Conservation (phyloP, 2,888 invertebrate genomes). For the Ophion obscuratus region DNA sequence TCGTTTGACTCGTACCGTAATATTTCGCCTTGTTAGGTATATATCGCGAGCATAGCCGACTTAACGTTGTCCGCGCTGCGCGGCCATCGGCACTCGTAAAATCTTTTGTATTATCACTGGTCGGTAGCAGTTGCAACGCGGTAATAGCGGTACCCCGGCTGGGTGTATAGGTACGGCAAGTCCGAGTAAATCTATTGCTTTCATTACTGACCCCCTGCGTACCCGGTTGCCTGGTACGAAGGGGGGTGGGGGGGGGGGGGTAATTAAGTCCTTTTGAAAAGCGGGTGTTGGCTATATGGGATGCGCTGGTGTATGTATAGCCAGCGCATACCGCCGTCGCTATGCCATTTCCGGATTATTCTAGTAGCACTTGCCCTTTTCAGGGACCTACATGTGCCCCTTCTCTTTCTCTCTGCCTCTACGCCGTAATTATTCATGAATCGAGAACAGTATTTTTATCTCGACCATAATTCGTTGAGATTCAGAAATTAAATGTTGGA, state of each 20-base stretch:
- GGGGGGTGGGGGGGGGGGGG: slow-evolving; percentile 14
- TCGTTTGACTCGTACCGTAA: slow-evolving; percentile 15
- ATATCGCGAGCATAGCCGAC: not conserved
- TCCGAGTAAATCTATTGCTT: slow-evolving; percentile 56
- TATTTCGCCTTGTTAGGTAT: slow-evolving; percentile 24
- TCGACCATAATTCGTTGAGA: no score
- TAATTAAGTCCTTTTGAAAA: slow-evolving; percentile 51
- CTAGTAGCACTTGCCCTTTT: not conserved
- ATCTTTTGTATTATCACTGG: slow-evolving; percentile 33
- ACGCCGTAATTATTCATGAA: no score
- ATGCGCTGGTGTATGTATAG: not conserved
- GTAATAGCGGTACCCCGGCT: slow-evolving; percentile 24
- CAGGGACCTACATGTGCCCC: not conserved
- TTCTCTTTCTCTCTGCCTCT: not conserved
- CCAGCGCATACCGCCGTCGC: slow-evolving; percentile 7
- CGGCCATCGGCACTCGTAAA: slow-evolving; percentile 15
- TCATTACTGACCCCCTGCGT: slow-evolving; percentile 53
- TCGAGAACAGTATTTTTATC: no score
- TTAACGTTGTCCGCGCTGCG: not conserved
- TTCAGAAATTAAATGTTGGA: no score
- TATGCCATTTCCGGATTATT: slow-evolving; percentile 20
- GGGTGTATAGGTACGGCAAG: not conserved
- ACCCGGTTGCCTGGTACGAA: not conserved
- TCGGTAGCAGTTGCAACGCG: slow-evolving; percentile 19
- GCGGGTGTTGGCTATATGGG: slow-evolving; percentile 7